Percentiles rank a stretch among this genome's conserved stretches.
Evolutionary conservation across 2,113 vertebrate species (phyloP).

Genomic region (Pollimyrus isidori): DNA sequence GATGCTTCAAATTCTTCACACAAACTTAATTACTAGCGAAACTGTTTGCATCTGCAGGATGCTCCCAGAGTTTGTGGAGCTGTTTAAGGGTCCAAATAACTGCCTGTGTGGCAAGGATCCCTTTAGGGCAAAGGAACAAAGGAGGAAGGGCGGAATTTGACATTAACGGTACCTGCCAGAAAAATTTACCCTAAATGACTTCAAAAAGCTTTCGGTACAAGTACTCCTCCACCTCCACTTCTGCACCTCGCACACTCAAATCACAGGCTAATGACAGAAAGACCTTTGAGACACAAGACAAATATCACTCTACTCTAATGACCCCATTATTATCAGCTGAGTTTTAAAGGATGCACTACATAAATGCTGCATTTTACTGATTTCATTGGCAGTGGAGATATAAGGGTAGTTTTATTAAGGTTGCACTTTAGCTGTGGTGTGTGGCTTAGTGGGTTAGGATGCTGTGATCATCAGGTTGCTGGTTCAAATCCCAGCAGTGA

Average conservation of each 20-base stretch:
- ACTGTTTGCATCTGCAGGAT: not conserved
- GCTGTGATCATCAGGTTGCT: not conserved
- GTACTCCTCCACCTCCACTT: conserved; percentile 32
- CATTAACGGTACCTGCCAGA: not conserved
- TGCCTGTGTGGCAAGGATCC: not conserved
- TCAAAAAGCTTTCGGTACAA: not conserved
- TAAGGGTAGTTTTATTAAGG: not conserved
- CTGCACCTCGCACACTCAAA: conserved; percentile 56
- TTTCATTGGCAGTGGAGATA: not conserved
- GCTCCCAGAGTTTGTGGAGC: not conserved
- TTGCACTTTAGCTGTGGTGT: not conserved
- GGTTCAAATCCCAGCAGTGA: not conserved
- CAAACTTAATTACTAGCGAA: not conserved
- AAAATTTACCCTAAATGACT: not conserved
- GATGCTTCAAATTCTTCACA: not conserved
- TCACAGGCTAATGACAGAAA: conserved; percentile 63
- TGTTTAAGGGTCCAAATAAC: not conserved
- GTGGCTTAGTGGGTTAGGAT: not conserved
- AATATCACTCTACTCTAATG: not conserved
- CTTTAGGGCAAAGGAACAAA: not conserved
- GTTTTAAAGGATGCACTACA: not conserved
- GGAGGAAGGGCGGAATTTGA: not conserved
- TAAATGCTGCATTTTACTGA: not conserved
- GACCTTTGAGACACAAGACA: conserved; percentile 27
- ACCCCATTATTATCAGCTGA: not conserved